Percentiles rank a stretch among this genome's conserved stretches.
Conservation (phyloP, 2,113 vertebrate genomes). For the Antechinus flavipes region DNA sequence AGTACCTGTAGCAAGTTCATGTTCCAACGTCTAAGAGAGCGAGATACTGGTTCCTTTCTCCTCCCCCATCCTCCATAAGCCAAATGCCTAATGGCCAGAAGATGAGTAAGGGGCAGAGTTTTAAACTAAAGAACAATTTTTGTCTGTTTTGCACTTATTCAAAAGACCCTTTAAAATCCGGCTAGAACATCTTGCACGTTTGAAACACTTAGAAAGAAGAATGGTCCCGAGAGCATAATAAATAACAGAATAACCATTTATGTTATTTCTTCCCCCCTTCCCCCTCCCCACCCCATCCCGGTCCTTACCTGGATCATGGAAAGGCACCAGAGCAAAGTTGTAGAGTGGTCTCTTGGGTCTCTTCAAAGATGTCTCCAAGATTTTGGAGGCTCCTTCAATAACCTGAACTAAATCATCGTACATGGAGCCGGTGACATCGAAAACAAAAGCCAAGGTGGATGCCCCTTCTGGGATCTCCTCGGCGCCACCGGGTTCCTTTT, state of each 20-base stretch:
- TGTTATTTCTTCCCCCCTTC: no score
- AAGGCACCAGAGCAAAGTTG: conserved; percentile 97
- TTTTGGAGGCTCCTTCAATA: conserved; percentile 98
- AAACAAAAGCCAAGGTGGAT: conserved; percentile 98
- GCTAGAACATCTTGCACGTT: conserved; percentile 33
- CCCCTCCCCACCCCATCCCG: neutral
- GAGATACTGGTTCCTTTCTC: neutral
- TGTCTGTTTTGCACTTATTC: conserved; percentile 24
- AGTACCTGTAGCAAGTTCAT: neutral
- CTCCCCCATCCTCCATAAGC: neutral
- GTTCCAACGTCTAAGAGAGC: conserved; percentile 11
- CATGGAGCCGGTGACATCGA: conserved; percentile 99
- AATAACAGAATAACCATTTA: conserved; percentile 17
- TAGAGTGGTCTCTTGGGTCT: conserved; percentile 94
- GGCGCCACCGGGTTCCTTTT: conserved; percentile 47
- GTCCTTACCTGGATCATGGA: conserved; percentile 96
- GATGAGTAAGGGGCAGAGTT: neutral
- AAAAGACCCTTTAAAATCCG: neutral
- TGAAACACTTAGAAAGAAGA: conserved; percentile 9
- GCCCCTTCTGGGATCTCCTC: conserved; percentile 93
- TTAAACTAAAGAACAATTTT: conserved; percentile 37
- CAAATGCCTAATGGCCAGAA: neutral
- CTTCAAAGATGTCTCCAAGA: conserved; percentile 96
- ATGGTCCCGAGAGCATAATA: neutral
- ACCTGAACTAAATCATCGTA: conserved; percentile 99